Percentiles rank a stretch among this genome's conserved stretches.
Evolutionary conservation across 2,888 invertebrate species (phyloP).

Genomic region (Stratiomys singularior): DNA sequence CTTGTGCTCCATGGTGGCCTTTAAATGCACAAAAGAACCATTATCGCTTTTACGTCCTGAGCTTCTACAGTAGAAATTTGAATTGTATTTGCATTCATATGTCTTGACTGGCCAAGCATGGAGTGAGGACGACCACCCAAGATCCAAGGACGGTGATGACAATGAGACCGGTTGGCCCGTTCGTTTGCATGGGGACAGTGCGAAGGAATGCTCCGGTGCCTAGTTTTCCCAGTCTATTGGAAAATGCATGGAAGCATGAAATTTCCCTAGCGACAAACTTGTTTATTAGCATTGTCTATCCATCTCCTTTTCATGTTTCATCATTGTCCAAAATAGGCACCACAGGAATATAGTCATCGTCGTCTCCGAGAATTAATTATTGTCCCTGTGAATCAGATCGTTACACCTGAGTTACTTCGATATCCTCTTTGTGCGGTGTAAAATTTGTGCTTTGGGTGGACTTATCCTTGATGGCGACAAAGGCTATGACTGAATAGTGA

Average conservation of each 20-base stretch:
- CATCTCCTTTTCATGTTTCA: constrained; percentile 22
- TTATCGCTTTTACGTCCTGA: constrained; percentile 19
- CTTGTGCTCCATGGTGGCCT: neutral
- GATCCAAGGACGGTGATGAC: neutral
- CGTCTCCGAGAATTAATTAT: constrained; percentile 39
- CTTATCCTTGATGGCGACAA: constrained; percentile 28
- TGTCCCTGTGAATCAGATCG: constrained; percentile 44
- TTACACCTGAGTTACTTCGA: constrained; percentile 42
- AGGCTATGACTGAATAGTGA: neutral
- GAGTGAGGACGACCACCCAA: neutral
- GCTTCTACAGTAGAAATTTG: constrained; percentile 6
- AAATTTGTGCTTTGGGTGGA: constrained; percentile 32
- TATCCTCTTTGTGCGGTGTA: constrained; percentile 30
- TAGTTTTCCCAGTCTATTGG: constrained; percentile 9
- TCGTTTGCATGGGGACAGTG: neutral
- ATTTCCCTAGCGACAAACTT: constrained; percentile 43
- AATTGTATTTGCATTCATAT: constrained; percentile 18
- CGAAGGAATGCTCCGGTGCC: neutral
- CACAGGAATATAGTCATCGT: constrained; percentile 36
- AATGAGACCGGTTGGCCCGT: neutral
- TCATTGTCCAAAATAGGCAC: constrained; percentile 34
- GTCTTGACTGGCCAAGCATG: constrained; percentile 19
- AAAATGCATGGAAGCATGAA: constrained; percentile 42
- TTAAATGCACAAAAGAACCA: constrained; percentile 26
- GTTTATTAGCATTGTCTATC: constrained; percentile 43